These are phyloP conservation scores for Lagria hirta DNA, from an alignment of 2,888 invertebrate genomes.

Conservation along the genomic window DNA sequence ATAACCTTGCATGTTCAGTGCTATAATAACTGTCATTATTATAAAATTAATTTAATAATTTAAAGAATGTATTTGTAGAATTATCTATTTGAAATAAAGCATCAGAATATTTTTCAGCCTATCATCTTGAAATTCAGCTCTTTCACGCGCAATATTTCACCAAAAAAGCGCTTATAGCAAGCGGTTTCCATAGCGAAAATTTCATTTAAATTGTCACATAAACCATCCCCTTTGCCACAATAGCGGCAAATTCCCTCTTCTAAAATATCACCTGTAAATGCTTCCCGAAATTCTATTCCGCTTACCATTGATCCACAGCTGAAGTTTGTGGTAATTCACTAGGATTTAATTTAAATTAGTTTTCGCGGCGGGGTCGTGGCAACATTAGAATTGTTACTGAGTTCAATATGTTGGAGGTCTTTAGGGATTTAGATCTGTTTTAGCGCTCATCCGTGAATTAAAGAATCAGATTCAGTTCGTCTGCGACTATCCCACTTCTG, in stretches of 20 bases:
- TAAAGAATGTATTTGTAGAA: no score
- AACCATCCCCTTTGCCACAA: conserved; percentile 26
- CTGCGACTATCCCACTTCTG: conserved; percentile 16
- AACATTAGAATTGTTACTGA: conserved; percentile 47
- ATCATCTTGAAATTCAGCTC: conserved; percentile 30
- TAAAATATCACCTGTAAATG: conserved; percentile 12
- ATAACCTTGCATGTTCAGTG: no score
- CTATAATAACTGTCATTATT: no score
- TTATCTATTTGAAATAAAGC: no score
- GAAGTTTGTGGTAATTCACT: conserved; percentile 64
- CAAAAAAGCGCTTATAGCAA: conserved; percentile 44
- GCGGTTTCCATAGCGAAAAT: conserved; percentile 53
- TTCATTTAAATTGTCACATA: conserved; percentile 53
- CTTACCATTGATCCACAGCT: conserved; percentile 32
- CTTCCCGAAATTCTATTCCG: conserved; percentile 23
- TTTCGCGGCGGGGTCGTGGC: conserved; percentile 54
- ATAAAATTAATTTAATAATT: no score
- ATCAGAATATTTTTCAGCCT: background rate
- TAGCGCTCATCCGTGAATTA: conserved; percentile 24
- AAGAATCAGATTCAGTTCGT: conserved; percentile 8
- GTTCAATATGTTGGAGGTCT: conserved; percentile 45
- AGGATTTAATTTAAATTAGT: conserved; percentile 77
- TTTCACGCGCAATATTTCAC: conserved; percentile 32
- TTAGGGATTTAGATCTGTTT: conserved; percentile 31
- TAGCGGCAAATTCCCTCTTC: conserved; percentile 34